These are phyloP conservation scores for Melanerpes aurifrons DNA, from an alignment of 2,113 vertebrate genomes.

Conservation along the genomic window DNA sequence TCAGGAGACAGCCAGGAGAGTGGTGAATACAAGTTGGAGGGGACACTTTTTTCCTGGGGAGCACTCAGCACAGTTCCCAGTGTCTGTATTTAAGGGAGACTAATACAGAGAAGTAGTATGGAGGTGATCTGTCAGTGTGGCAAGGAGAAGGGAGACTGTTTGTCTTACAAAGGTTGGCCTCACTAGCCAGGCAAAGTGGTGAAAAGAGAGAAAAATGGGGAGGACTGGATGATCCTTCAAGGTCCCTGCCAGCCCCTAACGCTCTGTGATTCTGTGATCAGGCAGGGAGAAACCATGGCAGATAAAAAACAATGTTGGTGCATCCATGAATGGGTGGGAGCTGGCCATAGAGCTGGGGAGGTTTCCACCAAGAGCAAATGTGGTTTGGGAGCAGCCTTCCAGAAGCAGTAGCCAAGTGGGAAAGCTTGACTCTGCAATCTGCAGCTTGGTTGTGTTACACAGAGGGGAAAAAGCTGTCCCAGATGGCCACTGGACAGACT, in stretches of 20 bases:
- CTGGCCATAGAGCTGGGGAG: not conserved
- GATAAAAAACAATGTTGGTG: not conserved
- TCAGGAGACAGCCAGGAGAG: not conserved
- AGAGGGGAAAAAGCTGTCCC: not conserved
- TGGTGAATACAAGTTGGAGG: not conserved
- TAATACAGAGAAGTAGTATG: not conserved
- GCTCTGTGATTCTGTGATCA: not conserved
- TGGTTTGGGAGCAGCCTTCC: not conserved
- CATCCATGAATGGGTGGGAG: not conserved
- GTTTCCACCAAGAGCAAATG: not conserved
- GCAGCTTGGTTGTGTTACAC: not conserved
- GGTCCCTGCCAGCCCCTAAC: too few species aligned
- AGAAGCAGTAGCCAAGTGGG: not conserved
- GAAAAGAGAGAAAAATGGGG: not conserved
- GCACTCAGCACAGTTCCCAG: not conserved
- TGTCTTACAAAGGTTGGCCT: not conserved
- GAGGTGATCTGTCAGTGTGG: not conserved
- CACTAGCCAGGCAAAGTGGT: not conserved
- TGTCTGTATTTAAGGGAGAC: not conserved
- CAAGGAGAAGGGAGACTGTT: not conserved
- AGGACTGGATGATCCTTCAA: too few species aligned
- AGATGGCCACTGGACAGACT: not conserved
- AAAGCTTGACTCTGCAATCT: not conserved
- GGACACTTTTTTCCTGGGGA: not conserved
- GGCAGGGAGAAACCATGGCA: not conserved